Conservation (phyloP, 1,140 invertebrate genomes). For the Lucilia cuprina region DNA sequence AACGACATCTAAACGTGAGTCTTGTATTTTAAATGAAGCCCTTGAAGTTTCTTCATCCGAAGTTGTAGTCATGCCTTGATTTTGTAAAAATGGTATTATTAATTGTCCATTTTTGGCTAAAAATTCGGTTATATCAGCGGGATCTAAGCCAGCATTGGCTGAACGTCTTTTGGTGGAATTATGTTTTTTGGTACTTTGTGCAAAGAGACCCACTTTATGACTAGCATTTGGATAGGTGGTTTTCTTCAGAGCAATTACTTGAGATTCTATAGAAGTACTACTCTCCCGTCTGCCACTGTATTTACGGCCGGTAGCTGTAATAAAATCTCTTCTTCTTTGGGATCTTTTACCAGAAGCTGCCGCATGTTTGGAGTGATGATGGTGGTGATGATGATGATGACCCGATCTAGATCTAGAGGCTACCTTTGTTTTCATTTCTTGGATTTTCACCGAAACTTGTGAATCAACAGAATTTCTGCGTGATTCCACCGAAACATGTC, state of each 20-base stretch:
- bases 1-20: slow-evolving; percentile 67
- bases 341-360: slow-evolving; percentile 58
- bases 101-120: slow-evolving; percentile 66
- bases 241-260: slow-evolving; percentile 65
- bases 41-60: slow-evolving; percentile 67
- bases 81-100: slow-evolving; percentile 65
- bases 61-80: slow-evolving; percentile 64
- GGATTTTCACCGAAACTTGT: slow-evolving; percentile 79
- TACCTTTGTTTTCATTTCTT: slow-evolving; percentile 79
- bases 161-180: slow-evolving; percentile 64
- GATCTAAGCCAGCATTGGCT: slow-evolving; percentile 65
- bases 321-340: slow-evolving; percentile 62
- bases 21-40: slow-evolving; percentile 64
- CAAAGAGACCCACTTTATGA: slow-evolving; percentile 61
- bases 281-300: slow-evolving; percentile 70
- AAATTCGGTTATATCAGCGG: slow-evolving; percentile 65
- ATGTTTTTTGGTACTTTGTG: slow-evolving; percentile 54
- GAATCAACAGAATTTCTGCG: slow-evolving; percentile 84
- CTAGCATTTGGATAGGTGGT: slow-evolving; percentile 58
- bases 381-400: slow-evolving; percentile 28
- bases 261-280: slow-evolving; percentile 80
- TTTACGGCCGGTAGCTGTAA: slow-evolving; percentile 62
- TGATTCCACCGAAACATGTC: slow-evolving; percentile 82
- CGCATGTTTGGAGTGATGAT: slow-evolving; percentile 60
- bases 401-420: slow-evolving; percentile 63